A percentile compares a stretch with the other conserved stretches of the same genome.
These are phyloP conservation scores for Pardalotus punctatus DNA, from an alignment of 2,113 vertebrate species.

Conservation along the genomic window DNA sequence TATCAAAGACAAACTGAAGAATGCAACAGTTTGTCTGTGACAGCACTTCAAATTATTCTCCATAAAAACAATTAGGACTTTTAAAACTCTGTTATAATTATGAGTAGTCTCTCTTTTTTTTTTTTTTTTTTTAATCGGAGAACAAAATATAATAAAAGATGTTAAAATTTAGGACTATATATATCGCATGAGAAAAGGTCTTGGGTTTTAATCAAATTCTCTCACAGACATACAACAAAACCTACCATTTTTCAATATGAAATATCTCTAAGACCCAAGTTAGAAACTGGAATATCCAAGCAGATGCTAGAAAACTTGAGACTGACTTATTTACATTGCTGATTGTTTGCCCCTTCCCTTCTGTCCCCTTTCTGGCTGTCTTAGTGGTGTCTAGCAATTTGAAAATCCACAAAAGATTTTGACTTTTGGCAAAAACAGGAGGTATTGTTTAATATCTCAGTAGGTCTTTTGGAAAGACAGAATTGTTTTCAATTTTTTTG, in stretches of 20 bases:
- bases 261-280: background rate
- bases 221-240: background rate
- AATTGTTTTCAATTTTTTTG: background rate
- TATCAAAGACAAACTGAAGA: background rate
- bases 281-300: background rate
- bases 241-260: background rate
- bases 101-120: rapidly evolving
- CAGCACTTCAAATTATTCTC: background rate
- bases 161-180: background rate
- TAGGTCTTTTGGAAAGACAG: background rate
- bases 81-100: background rate
- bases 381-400: rapidly evolving
- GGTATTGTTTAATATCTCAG: background rate
- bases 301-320: background rate
- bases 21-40: background rate
- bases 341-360: background rate
- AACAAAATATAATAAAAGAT: background rate
- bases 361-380: background rate
- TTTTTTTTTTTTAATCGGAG: background rate
- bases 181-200: background rate
- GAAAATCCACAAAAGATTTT: background rate
- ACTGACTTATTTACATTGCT: background rate
- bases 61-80: background rate
- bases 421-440: background rate
- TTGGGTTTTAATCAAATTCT: background rate